phyloP scores from a whole-genome alignment of 2,797 vertebrate genomes.

The Alauda arvensis region DNA sequence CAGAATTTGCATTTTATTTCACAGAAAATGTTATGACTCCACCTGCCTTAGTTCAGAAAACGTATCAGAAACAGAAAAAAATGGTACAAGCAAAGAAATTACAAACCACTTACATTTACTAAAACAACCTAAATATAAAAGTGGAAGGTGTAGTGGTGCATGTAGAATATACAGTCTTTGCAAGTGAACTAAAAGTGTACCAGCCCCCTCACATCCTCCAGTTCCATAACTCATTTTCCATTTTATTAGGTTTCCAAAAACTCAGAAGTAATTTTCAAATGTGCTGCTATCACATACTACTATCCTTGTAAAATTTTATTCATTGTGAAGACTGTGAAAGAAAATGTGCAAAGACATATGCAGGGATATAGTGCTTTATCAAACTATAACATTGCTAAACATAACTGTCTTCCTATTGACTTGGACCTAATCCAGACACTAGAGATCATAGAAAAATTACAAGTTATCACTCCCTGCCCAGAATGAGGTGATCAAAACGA shows the following conservation, averaged over 20 bases:
- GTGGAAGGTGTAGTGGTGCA: background rate
- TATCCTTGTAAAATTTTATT: constrained; percentile 45
- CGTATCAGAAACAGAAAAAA: constrained; percentile 4
- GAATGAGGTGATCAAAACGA: constrained; percentile 40
- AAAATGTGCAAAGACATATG: constrained; percentile 37
- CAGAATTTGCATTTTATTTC: constrained; percentile 67
- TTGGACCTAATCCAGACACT: constrained; percentile 25
- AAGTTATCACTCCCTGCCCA: constrained; percentile 8
- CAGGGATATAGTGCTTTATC: constrained; percentile 17
- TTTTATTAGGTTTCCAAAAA: background rate
- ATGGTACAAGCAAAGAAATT: background rate
- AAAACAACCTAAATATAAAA: background rate
- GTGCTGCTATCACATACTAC: background rate
- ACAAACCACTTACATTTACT: background rate
- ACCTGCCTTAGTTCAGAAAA: constrained; percentile 58
- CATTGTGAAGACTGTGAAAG: constrained; percentile 46
- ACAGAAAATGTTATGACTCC: constrained; percentile 53
- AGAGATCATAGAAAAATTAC: constrained; percentile 24
- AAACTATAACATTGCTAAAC: background rate
- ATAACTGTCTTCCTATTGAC: background rate
- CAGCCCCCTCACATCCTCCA: fast-evolving
- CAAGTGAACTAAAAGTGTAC: background rate
- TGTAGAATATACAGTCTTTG: background rate
- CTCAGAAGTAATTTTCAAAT: constrained; percentile 46
- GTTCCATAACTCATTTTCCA: background rate